phyloP scores from a whole-genome alignment of 92 coral and sea anemone genomes.

The Chrysogorgia sp. region DNA sequence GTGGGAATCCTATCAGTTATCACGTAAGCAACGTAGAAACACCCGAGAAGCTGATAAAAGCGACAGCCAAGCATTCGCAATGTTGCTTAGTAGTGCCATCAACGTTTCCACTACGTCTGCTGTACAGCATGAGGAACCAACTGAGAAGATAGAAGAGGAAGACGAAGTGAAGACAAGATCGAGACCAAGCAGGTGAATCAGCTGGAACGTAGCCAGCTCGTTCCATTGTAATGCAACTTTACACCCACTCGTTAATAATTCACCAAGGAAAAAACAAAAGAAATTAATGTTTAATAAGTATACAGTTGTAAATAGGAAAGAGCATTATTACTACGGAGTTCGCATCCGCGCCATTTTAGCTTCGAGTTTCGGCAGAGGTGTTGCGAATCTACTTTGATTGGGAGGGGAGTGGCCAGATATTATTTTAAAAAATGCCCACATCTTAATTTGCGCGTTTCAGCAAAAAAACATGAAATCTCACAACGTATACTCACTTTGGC shows the following conservation, averaged over 20 bases:
- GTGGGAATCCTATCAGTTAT: conserved; percentile 29
- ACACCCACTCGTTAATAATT: neutral
- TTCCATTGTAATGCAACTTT: neutral
- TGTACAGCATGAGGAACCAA: conserved; percentile 1
- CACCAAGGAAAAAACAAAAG: neutral
- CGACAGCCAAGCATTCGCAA: conserved; percentile 29
- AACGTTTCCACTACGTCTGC: conserved; percentile 1
- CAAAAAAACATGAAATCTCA: no score
- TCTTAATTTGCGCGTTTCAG: no score
- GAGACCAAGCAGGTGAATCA: conserved; percentile 18
- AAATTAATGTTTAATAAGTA: no score
- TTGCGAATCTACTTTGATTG: no score
- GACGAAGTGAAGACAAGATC: conserved; percentile 11
- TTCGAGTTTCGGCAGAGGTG: no score
- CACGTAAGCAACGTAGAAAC: conserved; percentile 10
- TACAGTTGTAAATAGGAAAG: no score
- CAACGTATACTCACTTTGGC: no score
- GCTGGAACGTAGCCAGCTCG: neutral
- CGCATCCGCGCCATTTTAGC: no score
- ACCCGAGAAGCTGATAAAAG: neutral
- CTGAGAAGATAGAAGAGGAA: no score
- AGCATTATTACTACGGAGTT: no score
- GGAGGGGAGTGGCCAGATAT: no score
- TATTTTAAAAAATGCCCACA: no score
- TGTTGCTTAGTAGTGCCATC: conserved; percentile 30